Conservation (phyloP, 2,113 vertebrate species). For the Rhinoderma darwinii region DNA sequence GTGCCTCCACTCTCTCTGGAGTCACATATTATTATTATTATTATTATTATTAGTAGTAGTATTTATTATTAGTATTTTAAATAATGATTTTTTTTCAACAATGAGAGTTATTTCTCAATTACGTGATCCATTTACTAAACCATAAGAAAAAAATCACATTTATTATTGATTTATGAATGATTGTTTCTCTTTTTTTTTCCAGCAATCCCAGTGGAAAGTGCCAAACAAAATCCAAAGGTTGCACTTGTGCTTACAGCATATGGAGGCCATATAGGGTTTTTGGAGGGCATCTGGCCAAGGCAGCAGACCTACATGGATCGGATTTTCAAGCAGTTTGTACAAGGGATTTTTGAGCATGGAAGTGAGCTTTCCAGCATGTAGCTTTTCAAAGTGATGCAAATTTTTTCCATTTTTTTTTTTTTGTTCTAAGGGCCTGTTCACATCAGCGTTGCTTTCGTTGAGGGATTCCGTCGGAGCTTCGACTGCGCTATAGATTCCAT, state of each 20-base stretch:
- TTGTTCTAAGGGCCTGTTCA: too few relatives aligned
- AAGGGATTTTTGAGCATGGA: constrained; percentile 90
- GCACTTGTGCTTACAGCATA: constrained; percentile 93
- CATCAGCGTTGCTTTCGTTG: too few relatives aligned
- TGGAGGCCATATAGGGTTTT: constrained; percentile 96
- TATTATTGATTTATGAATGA: background rate
- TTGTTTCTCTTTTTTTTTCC: constrained; percentile 56
- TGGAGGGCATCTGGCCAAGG: constrained; percentile 95
- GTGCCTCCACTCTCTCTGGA: background rate
- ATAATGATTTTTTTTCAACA: too few relatives aligned
- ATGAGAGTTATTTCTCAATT: too few relatives aligned
- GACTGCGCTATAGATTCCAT: too few relatives aligned
- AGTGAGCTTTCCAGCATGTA: constrained; percentile 77
- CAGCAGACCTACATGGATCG: constrained; percentile 98
- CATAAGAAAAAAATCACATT: background rate
- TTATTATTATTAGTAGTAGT: too few relatives aligned
- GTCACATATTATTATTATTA: too few relatives aligned
- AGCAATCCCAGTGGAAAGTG: constrained; percentile 93
- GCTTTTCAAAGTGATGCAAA: constrained; percentile 50
- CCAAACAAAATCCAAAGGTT: constrained; percentile 96
- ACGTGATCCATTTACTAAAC: too few relatives aligned
- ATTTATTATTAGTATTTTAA: too few relatives aligned
- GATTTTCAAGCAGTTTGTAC: constrained; percentile 95
- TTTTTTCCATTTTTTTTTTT: constrained; percentile 31
- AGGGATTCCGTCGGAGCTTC: too few relatives aligned